These are phyloP conservation scores for Heliconius erato DNA, from an alignment of 2,888 invertebrate genomes.

Conservation along the genomic window DNA sequence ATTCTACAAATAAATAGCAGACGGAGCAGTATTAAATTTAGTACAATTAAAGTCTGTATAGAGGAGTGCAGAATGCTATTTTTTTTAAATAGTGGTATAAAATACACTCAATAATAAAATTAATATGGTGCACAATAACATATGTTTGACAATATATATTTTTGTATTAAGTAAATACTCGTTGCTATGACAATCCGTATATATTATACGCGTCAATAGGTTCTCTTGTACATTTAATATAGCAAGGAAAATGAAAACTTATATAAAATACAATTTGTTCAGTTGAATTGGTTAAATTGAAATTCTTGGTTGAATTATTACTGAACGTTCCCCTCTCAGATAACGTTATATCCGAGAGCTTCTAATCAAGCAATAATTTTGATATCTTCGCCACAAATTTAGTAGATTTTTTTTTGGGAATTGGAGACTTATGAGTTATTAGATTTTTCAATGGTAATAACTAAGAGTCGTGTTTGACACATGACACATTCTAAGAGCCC, in stretches of 20 bases:
- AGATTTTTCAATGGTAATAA: too few relatives aligned
- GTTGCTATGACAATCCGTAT: too few relatives aligned
- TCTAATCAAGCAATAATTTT: slow-evolving; percentile 3
- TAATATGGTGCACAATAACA: neutral
- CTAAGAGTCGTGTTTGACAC: too few relatives aligned
- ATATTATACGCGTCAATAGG: neutral
- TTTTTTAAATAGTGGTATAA: neutral
- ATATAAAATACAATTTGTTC: slow-evolving; percentile 11
- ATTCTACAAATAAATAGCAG: too few relatives aligned
- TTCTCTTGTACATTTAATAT: too few relatives aligned
- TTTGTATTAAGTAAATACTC: too few relatives aligned
- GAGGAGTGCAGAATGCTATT: too few relatives aligned
- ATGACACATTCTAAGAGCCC: too few relatives aligned
- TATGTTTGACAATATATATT: neutral
- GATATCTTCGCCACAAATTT: neutral
- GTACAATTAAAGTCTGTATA: too few relatives aligned
- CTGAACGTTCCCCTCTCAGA: neutral
- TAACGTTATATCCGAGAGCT: neutral
- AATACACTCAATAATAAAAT: neutral
- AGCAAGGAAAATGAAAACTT: neutral
- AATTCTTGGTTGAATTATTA: slow-evolving; percentile 2
- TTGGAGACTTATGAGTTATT: too few relatives aligned
- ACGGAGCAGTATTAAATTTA: neutral
- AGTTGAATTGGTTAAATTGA: slow-evolving; percentile 3
- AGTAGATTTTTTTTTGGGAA: neutral